Conservation (phyloP, 2,888 invertebrate species). For the Morpho helenor region DNA sequence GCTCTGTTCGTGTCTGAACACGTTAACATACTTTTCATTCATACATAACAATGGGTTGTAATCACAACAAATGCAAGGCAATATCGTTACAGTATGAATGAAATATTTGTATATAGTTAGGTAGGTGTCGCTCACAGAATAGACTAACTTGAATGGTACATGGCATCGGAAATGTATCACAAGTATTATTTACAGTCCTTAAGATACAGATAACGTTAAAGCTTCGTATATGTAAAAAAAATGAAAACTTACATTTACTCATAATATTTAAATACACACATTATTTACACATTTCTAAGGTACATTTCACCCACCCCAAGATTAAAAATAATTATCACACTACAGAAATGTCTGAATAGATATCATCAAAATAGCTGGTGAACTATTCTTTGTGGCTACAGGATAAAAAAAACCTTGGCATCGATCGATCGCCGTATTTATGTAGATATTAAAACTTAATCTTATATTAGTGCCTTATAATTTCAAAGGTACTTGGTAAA, state of each 20-base stretch:
- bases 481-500: too few species aligned
- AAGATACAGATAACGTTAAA: slow-evolving; percentile 57
- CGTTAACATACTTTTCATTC: slow-evolving; percentile 30
- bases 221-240: slow-evolving; percentile 42
- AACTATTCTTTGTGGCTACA: not conserved
- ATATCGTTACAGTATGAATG: slow-evolving; percentile 32
- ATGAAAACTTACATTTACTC: slow-evolving; percentile 29
- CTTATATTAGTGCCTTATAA: too few species aligned
- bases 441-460: too few species aligned
- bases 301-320: slow-evolving; percentile 43
- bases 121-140: slow-evolving; percentile 20
- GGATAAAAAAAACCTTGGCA: too few species aligned
- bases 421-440: too few species aligned
- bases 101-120: slow-evolving; percentile 30
- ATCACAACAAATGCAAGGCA: slow-evolving; percentile 30
- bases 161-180: slow-evolving; percentile 66
- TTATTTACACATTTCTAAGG: slow-evolving; percentile 41
- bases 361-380: slow-evolving; percentile 3
- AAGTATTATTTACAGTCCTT: slow-evolving; percentile 58
- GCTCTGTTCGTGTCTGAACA: slow-evolving; percentile 43
- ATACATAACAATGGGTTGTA: slow-evolving; percentile 27
- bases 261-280: slow-evolving; percentile 36
- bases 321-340: slow-evolving; percentile 40
- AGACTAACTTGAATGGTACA: slow-evolving; percentile 35
- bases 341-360: slow-evolving; percentile 26